Evolutionary conservation across 2,888 invertebrate species (phyloP).

Genomic region (Drosophila prolongata): DNA sequence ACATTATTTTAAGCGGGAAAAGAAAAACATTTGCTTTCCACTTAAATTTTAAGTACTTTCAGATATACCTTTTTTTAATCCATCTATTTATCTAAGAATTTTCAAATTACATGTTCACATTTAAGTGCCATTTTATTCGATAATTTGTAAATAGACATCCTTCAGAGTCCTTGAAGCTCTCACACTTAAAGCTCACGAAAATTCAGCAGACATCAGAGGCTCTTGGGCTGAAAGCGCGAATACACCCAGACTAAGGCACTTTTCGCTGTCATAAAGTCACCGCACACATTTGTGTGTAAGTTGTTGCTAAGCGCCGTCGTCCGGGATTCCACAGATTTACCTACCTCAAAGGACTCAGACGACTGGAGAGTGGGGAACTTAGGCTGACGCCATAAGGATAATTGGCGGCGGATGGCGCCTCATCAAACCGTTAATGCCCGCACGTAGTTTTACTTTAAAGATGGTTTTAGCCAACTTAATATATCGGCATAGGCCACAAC

Average conservation of each 20-base stretch:
- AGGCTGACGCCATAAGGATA: constrained; percentile 29
- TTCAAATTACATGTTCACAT: too few relatives aligned
- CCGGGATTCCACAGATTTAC: constrained; percentile 17
- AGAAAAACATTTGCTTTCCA: too few relatives aligned
- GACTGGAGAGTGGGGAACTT: neutral
- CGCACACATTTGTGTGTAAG: constrained; percentile 11
- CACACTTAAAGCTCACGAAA: constrained; percentile 6
- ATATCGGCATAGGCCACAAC: neutral
- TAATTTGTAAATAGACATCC: neutral
- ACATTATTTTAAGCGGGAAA: too few relatives aligned
- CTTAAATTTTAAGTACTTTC: too few relatives aligned
- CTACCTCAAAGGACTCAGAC: constrained; percentile 9
- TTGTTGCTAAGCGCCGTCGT: constrained; percentile 24
- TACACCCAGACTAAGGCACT: constrained; percentile 1
- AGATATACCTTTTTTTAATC: too few relatives aligned
- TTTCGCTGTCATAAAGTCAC: constrained; percentile 13
- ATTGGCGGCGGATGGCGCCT: constrained; percentile 24
- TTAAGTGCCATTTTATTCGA: too few relatives aligned
- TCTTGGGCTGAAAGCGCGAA: neutral
- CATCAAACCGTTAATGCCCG: constrained; percentile 24
- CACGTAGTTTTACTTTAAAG: constrained; percentile 36
- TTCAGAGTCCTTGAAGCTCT: neutral
- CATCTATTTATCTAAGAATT: too few relatives aligned
- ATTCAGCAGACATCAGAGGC: constrained; percentile 7
- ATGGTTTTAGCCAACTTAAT: constrained; percentile 7